phyloP scores from a whole-genome alignment of 1,140 invertebrate species.

The Trialeurodes vaporariorum region DNA sequence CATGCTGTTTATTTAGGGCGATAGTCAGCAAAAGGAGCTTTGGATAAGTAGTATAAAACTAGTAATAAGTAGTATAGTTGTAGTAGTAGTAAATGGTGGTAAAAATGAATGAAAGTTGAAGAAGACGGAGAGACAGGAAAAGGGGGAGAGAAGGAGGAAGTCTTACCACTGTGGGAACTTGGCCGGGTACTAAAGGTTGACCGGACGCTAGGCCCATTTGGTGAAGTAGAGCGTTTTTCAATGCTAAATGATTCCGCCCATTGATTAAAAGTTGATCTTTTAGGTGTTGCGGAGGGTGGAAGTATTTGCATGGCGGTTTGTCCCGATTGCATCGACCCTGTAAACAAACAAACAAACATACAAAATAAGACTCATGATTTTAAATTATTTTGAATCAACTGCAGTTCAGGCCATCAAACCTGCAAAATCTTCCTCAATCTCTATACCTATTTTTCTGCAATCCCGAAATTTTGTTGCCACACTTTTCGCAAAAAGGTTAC shows the following conservation, averaged over 20 bases:
- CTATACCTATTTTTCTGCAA: too few relatives aligned
- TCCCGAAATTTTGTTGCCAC: too few relatives aligned
- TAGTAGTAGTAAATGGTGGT: too few relatives aligned
- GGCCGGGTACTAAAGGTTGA: slow-evolving; percentile 74
- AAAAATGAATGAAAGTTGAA: too few relatives aligned
- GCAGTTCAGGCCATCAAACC: neutral
- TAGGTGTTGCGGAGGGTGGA: slow-evolving; percentile 98
- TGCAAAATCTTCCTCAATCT: too few relatives aligned
- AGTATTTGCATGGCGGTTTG: slow-evolving; percentile 99
- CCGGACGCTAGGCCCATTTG: slow-evolving; percentile 84
- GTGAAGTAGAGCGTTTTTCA: slow-evolving; percentile 93
- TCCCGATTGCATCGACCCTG: slow-evolving; percentile 99
- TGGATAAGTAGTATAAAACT: too few relatives aligned
- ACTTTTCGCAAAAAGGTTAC: too few relatives aligned
- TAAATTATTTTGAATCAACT: neutral
- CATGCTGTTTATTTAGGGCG: too few relatives aligned
- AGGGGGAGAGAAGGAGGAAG: neutral
- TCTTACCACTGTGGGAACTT: slow-evolving; percentile 84
- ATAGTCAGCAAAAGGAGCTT: too few relatives aligned
- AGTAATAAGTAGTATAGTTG: too few relatives aligned
- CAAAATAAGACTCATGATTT: neutral
- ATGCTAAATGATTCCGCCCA: slow-evolving; percentile 94
- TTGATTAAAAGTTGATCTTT: slow-evolving; percentile 99
- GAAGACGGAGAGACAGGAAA: neutral
- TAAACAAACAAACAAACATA: slow-evolving; percentile 33